Conservation (phyloP, 1,140 invertebrate genomes). For the Cherax destructor region DNA sequence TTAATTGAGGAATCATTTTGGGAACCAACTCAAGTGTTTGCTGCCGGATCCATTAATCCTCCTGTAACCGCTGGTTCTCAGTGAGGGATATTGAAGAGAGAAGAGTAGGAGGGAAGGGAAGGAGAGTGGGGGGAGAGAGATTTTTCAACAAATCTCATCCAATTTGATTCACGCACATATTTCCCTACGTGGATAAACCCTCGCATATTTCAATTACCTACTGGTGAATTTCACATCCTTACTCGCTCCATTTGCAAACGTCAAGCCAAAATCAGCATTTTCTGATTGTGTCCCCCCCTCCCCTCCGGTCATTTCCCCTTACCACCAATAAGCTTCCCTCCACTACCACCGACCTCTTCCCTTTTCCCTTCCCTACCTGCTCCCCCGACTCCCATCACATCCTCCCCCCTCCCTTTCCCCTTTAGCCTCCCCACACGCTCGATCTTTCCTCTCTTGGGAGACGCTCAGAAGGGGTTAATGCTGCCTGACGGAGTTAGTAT, state of each 20-base stretch:
- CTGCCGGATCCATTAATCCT: background rate
- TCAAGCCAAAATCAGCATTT: too few relatives aligned
- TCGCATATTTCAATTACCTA: too few relatives aligned
- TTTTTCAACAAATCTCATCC: background rate
- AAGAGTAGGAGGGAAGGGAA: too few relatives aligned
- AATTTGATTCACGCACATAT: background rate
- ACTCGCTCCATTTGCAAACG: too few relatives aligned
- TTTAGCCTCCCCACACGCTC: background rate
- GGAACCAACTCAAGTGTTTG: background rate
- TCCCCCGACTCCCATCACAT: background rate
- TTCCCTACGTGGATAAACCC: too few relatives aligned
- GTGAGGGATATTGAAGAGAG: too few relatives aligned
- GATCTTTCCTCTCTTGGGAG: too few relatives aligned
- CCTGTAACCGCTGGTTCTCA: background rate
- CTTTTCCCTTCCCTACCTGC: background rate
- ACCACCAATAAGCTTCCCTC: too few relatives aligned
- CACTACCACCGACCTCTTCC: background rate
- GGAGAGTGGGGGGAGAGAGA: too few relatives aligned
- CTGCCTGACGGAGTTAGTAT: background rate
- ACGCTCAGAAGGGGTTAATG: background rate
- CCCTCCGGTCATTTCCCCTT: too few relatives aligned
- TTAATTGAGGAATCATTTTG: background rate
- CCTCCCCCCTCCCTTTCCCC: background rate
- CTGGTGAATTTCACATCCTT: too few relatives aligned
- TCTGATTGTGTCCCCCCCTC: too few relatives aligned